Evolutionary conservation across 2,888 invertebrate species (phyloP).

Genomic region (Drosophila tripunctata): DNA sequence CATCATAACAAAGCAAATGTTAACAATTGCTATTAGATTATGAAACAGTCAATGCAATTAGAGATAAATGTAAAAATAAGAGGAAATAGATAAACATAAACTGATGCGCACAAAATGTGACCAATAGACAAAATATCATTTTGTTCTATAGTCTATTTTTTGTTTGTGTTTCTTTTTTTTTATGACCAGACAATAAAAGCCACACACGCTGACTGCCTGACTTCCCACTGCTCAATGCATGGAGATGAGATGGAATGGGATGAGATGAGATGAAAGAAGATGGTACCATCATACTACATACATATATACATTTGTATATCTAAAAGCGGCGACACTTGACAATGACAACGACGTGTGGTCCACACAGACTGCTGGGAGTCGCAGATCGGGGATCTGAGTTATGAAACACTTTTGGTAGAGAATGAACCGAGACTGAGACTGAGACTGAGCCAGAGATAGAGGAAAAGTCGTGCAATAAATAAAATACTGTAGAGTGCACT

Average conservation of each 20-base stretch:
- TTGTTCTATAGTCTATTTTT: slow-evolving; percentile 37
- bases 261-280: slow-evolving; percentile 21
- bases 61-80: slow-evolving; percentile 45
- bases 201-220: slow-evolving; percentile 55
- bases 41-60: slow-evolving; percentile 62
- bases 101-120: slow-evolving; percentile 65
- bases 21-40: neutral
- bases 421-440: slow-evolving; percentile 32
- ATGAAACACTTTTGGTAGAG: slow-evolving; percentile 57
- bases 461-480: slow-evolving; percentile 76
- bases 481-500: slow-evolving; percentile 78
- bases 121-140: slow-evolving; percentile 61
- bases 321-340: slow-evolving; percentile 66
- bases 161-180: slow-evolving; percentile 45
- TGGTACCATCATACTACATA: slow-evolving; percentile 65
- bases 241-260: neutral
- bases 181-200: slow-evolving; percentile 69
- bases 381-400: slow-evolving; percentile 33
- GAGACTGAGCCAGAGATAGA: slow-evolving; percentile 8
- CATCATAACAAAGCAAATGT: slow-evolving; percentile 19
- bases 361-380: slow-evolving; percentile 37
- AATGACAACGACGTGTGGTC: slow-evolving; percentile 70
- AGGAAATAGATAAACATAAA: slow-evolving; percentile 17
- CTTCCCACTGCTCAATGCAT: slow-evolving; percentile 34
- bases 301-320: no score